A percentile compares a stretch with the other conserved stretches of the same genome.
Conservation (phyloP, 2,113 vertebrate species). For the Camelus bactrianus region DNA sequence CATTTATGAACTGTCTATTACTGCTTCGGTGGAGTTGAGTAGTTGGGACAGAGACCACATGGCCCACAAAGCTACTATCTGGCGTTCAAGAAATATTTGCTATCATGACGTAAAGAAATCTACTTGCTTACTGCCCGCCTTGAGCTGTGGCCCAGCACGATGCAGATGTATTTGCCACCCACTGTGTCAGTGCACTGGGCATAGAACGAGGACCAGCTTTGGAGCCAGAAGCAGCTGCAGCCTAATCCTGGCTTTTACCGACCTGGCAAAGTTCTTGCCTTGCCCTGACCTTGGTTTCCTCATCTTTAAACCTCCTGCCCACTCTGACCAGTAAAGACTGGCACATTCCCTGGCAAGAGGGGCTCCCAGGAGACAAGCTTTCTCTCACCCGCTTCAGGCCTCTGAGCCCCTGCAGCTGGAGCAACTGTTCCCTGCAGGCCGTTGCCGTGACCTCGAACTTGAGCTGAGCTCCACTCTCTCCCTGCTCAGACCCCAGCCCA, state of each 20-base stretch:
- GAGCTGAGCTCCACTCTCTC: not conserved
- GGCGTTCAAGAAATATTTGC: not conserved
- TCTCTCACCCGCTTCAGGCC: not conserved
- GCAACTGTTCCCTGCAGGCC: not conserved
- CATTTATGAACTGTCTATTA: not conserved
- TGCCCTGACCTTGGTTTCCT: not conserved
- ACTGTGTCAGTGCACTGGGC: no score
- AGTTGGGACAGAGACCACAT: not conserved
- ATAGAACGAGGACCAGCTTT: not conserved
- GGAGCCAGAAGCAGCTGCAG: not conserved
- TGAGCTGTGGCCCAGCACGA: not conserved
- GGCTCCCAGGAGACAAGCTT: not conserved
- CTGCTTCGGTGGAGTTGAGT: not conserved
- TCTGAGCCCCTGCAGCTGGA: not conserved
- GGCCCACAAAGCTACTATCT: not conserved
- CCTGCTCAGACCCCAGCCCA: not conserved
- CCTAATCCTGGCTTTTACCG: not conserved
- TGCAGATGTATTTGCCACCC: fast-evolving
- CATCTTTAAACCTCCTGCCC: not conserved
- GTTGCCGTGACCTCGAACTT: fast-evolving
- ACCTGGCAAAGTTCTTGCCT: not conserved
- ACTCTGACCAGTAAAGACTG: not conserved
- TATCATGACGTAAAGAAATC: not conserved
- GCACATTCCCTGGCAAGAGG: not conserved
- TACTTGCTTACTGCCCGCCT: not conserved